Evolutionary conservation across 2,113 vertebrate genomes (phyloP).

Genomic region (Misgurnus mizolepis): DNA sequence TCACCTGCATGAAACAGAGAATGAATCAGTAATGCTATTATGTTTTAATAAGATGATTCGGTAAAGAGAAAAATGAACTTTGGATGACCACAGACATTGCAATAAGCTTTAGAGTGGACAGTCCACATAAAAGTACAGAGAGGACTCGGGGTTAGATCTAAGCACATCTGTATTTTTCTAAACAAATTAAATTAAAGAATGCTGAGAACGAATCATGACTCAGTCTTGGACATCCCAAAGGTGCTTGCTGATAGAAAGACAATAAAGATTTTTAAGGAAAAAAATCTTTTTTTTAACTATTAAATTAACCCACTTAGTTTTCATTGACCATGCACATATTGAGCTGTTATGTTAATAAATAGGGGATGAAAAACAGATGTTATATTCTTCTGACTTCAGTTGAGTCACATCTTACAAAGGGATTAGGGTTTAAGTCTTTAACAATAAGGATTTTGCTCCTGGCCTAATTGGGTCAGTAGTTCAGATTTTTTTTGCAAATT

Average conservation of each 20-base stretch:
- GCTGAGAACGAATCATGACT: not conserved
- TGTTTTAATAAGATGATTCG: not conserved
- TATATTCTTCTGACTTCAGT: not conserved
- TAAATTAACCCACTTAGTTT: slow-evolving; percentile 14
- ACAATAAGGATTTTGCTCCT: no score
- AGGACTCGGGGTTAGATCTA: not conserved
- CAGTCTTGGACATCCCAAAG: not conserved
- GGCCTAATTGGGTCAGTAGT: no score
- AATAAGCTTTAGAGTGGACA: not conserved
- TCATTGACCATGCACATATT: not conserved
- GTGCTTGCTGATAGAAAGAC: slow-evolving; percentile 1
- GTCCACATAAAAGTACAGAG: not conserved
- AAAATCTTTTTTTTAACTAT: not conserved
- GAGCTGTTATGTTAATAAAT: slow-evolving; percentile 9
- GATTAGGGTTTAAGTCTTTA: not conserved
- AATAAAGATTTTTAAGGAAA: not conserved
- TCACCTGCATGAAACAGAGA: slow-evolving; percentile 76
- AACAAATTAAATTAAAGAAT: not conserved
- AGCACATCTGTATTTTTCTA: not conserved
- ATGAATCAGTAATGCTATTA: not conserved
- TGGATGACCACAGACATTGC: not conserved
- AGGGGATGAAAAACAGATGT: slow-evolving; percentile 16
- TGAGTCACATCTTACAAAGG: not conserved
- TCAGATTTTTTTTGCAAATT: no score
- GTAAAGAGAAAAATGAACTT: not conserved